A percentile compares a stretch with the other conserved stretches of the same genome.
These are phyloP conservation scores for Amphimedon queenslandica DNA, from an alignment of 37 sponge, comb jelly and placozoan genomes.

Conservation along the genomic window DNA sequence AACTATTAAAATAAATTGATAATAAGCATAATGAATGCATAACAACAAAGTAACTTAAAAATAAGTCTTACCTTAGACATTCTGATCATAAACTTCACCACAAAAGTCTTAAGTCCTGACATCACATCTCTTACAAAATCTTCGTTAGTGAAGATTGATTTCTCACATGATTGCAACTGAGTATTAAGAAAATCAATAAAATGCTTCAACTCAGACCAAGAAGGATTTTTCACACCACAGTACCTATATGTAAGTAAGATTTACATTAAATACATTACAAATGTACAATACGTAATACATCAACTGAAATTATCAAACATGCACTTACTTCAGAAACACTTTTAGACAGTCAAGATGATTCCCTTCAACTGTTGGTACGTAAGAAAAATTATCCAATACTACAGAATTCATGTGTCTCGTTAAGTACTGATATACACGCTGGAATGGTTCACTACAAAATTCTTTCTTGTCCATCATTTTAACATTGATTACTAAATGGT, in stretches of 20 bases:
- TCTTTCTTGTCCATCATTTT: conserved; percentile 32
- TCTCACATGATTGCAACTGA: conserved; percentile 64
- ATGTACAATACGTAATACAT: background rate
- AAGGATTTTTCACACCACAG: conserved; percentile 53
- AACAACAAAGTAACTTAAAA: background rate
- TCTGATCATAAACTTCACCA: conserved; percentile 80
- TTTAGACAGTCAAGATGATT: conserved; percentile 18
- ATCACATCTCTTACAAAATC: conserved; percentile 22
- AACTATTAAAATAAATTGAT: background rate
- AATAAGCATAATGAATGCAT: background rate
- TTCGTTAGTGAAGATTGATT: conserved; percentile 46
- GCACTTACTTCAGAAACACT: conserved; percentile 25
- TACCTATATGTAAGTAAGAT: background rate
- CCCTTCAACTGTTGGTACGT: conserved; percentile 11
- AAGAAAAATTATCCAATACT: conserved; percentile 34
- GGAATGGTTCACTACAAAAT: conserved; percentile 32
- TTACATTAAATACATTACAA: background rate
- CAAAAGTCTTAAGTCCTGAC: conserved; percentile 72
- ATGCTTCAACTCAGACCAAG: conserved; percentile 75
- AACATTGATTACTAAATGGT: background rate
- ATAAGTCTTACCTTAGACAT: conserved; percentile 63
- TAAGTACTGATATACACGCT: conserved; percentile 71
- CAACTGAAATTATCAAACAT: background rate
- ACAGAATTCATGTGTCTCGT: background rate
- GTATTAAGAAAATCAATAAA: conserved; percentile 74